These are phyloP conservation scores for Bubalus kerabau DNA, from an alignment of 2,113 vertebrate genomes.

Conservation along the genomic window DNA sequence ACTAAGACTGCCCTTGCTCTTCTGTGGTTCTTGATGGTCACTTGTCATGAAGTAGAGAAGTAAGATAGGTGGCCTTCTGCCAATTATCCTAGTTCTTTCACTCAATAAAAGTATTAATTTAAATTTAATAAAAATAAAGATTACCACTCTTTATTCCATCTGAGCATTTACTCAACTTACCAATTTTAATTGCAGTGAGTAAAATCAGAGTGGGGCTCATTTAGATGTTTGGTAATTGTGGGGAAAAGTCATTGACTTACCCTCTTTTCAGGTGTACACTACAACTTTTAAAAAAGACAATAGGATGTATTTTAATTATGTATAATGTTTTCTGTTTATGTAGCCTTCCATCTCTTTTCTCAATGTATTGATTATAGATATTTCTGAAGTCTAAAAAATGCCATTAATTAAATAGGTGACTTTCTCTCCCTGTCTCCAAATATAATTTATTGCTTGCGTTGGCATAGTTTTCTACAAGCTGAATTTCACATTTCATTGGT, in stretches of 20 bases:
- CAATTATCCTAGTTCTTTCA: neutral
- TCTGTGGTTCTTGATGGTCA: neutral
- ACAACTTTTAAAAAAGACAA: slow-evolving; percentile 32
- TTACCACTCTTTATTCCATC: neutral
- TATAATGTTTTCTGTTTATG: slow-evolving; percentile 42
- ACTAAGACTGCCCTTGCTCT: neutral
- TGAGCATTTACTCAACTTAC: neutral
- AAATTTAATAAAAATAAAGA: neutral
- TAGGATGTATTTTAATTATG: slow-evolving; percentile 25
- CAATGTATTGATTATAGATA: neutral
- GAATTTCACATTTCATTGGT: slow-evolving; percentile 57
- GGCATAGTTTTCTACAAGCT: slow-evolving; percentile 62
- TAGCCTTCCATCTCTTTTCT: slow-evolving; percentile 47
- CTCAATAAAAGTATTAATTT: neutral
- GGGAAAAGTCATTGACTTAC: neutral
- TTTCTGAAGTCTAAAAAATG: slow-evolving; percentile 39
- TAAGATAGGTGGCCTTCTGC: neutral
- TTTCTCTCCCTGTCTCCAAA: neutral
- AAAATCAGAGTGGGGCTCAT: neutral
- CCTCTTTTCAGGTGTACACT: neutral
- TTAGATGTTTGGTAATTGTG: neutral
- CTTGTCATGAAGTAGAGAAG: neutral
- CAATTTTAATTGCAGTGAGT: neutral
- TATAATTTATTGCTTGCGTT: slow-evolving; percentile 18
- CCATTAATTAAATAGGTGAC: neutral